These are phyloP conservation scores for Meandrusa payeni DNA, from an alignment of 2,888 invertebrate species.

Conservation along the genomic window DNA sequence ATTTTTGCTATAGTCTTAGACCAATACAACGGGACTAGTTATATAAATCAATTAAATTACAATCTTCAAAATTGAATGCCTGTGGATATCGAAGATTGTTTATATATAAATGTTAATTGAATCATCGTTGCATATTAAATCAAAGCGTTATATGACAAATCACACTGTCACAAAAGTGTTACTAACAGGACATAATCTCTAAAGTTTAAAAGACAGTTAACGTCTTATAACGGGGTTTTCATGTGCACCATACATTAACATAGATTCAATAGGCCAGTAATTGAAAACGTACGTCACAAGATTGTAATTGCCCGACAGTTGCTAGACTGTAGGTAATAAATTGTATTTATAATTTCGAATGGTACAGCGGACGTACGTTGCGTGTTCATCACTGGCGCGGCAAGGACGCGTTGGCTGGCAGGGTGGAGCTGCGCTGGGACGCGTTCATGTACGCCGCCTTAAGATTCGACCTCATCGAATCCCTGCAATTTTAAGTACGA, in stretches of 20 bases:
- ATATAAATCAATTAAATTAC: constrained; percentile 1
- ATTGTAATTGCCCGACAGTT: constrained; percentile 21
- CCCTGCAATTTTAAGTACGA: constrained; percentile 72
- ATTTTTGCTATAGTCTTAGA: constrained; percentile 3
- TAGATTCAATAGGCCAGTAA: constrained; percentile 6
- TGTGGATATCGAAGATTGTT: constrained; percentile 13
- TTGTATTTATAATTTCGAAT: constrained; percentile 29
- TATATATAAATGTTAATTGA: constrained; percentile 7
- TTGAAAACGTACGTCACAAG: constrained; percentile 1
- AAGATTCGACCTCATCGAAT: constrained; percentile 88
- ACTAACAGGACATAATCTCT: constrained; percentile 13
- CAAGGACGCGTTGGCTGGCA: constrained; percentile 91
- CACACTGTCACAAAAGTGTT: constrained; percentile 12
- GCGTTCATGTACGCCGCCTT: constrained; percentile 87
- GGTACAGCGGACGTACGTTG: constrained; percentile 24
- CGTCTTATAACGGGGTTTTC: constrained; percentile 13
- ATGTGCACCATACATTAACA: constrained; percentile 26
- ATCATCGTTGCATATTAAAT: constrained; percentile 13
- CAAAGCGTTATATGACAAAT: constrained; percentile 14
- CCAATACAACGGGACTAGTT: constrained; percentile 16
- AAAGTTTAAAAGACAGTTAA: constrained; percentile 15
- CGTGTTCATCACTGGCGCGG: constrained; percentile 71
- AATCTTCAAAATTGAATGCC: constrained; percentile 2
- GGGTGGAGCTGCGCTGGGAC: constrained; percentile 91
- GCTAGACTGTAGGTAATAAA: not conserved